Evolutionary conservation across 1,140 invertebrate species (phyloP).

Genomic region (Lucilia cuprina): DNA sequence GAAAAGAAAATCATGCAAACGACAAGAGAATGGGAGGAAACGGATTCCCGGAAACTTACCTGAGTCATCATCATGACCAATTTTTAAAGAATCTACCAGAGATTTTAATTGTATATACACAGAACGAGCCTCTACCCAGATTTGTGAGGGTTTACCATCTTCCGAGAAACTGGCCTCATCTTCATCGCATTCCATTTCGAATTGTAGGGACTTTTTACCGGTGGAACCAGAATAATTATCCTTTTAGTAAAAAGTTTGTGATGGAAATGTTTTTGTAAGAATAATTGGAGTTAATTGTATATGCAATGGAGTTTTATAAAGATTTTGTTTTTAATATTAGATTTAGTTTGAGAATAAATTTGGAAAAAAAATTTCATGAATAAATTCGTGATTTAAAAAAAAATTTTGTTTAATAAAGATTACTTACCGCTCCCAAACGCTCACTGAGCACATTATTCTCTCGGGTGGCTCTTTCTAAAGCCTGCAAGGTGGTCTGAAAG

Average conservation of each 20-base stretch:
- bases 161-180: slow-evolving; percentile 65
- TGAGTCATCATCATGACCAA: slow-evolving; percentile 74
- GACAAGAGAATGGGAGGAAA: neutral
- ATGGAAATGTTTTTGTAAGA: neutral
- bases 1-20: neutral
- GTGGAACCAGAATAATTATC: slow-evolving; percentile 56
- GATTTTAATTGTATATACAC: slow-evolving; percentile 74
- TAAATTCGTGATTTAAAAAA: neutral
- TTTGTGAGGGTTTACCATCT: slow-evolving; percentile 59
- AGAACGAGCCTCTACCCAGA: slow-evolving; percentile 69
- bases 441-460: slow-evolving; percentile 72
- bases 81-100: slow-evolving; percentile 73
- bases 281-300: neutral
- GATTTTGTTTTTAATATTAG: no score
- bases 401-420: neutral
- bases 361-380: slow-evolving; percentile 47
- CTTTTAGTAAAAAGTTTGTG: slow-evolving; percentile 38
- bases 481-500: slow-evolving; percentile 65
- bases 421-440: slow-evolving; percentile 65
- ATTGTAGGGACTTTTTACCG: slow-evolving; percentile 69
- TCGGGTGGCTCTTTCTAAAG: slow-evolving; percentile 69
- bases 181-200: slow-evolving; percentile 78
- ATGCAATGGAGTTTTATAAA: neutral
- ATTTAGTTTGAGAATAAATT: neutral
- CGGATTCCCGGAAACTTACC: slow-evolving; percentile 44